A percentile compares a stretch with the other conserved stretches of the same genome.
Evolutionary conservation across 2,888 invertebrate species (phyloP).

Genomic region (Neria commutata): DNA sequence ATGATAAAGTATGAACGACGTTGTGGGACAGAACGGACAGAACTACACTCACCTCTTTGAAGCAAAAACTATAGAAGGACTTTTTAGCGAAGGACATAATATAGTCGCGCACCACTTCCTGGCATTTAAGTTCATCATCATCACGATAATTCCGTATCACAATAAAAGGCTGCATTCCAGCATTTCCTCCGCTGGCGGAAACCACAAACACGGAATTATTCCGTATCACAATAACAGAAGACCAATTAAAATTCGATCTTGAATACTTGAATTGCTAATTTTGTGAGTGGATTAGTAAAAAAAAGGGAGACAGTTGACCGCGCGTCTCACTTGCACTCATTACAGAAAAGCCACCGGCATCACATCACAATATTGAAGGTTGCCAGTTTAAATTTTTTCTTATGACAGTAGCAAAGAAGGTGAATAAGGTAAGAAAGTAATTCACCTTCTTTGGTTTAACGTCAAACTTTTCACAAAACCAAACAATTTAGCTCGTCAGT

Average conservation of each 20-base stretch:
- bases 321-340: no score
- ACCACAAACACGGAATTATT: slow-evolving; percentile 18
- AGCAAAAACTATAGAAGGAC: slow-evolving; percentile 66
- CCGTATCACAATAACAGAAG: background rate
- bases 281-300: no score
- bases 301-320: no score
- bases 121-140: slow-evolving; percentile 65
- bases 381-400: no score
- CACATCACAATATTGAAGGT: no score
- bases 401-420: no score
- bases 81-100: slow-evolving; percentile 66
- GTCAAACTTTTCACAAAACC: no score
- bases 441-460: no score
- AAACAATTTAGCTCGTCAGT: no score
- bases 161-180: slow-evolving; percentile 64
- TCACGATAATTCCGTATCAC: slow-evolving; percentile 66
- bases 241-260: slow-evolving; percentile 29
- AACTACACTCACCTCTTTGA: slow-evolving; percentile 63
- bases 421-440: no score
- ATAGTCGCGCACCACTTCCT: slow-evolving; percentile 65
- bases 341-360: no score
- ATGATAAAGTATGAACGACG: slow-evolving; percentile 14
- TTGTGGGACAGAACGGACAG: background rate
- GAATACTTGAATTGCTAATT: no score
- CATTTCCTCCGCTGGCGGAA: background rate